Conservation (phyloP, 2,888 invertebrate species). For the Ischnura elegans region DNA sequence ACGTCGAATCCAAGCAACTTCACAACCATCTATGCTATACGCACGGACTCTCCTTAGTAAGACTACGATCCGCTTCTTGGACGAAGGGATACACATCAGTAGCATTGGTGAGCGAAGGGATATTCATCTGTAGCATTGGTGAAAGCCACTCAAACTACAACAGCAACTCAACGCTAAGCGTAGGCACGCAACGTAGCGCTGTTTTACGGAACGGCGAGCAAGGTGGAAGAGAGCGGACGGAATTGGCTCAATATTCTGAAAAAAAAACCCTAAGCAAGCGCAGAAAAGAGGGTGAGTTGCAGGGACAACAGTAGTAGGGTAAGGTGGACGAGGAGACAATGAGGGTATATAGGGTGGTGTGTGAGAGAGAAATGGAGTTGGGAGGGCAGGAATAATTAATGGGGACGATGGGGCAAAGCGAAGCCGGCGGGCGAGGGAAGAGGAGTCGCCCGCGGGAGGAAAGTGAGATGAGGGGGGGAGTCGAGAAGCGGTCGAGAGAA, state of each 20-base stretch:
- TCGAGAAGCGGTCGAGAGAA: not conserved
- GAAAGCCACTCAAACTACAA: no score
- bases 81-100: not conserved
- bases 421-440: not conserved
- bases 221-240: not conserved
- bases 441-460: not conserved
- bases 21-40: no score
- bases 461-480: not conserved
- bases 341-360: not conserved
- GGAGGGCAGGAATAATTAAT: conserved; percentile 19
- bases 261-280: not conserved
- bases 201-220: not conserved
- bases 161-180: no score
- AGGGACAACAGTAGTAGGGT: not conserved
- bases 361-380: not conserved
- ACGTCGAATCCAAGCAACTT: no score
- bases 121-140: no score
- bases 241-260: not conserved
- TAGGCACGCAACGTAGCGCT: no score
- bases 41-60: no score
- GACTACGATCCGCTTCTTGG: no score
- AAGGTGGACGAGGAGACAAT: no score
- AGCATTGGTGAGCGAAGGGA: not conserved
- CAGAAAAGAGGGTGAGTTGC: not conserved
- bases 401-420: not conserved